A percentile compares a stretch with the other conserved stretches of the same genome.
Evolutionary conservation across 2,797 vertebrate species (phyloP).

Genomic region (Poecile montanus): DNA sequence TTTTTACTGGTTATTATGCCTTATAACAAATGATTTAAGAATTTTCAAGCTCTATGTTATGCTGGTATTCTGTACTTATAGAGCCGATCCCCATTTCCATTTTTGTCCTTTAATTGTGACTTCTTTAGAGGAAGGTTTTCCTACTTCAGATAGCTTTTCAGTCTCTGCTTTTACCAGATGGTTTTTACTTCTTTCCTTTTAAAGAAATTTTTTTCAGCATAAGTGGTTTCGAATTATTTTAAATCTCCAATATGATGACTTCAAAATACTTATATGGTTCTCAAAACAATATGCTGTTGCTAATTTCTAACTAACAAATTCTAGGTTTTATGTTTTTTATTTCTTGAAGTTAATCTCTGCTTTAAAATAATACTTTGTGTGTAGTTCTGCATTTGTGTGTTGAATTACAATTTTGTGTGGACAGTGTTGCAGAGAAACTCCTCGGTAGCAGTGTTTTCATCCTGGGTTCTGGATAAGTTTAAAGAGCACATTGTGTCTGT

Average conservation of each 20-base stretch:
- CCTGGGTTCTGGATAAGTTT: background rate
- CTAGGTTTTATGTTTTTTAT: background rate
- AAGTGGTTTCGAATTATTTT: background rate
- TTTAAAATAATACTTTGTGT: background rate
- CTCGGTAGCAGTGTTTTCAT: background rate
- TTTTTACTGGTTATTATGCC: background rate
- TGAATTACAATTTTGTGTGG: background rate
- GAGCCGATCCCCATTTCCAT: background rate
- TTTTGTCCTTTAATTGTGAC: background rate
- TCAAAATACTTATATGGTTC: background rate
- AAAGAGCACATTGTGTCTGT: background rate
- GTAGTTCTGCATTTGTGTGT: background rate
- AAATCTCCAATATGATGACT: background rate
- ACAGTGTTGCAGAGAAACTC: background rate
- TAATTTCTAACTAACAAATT: background rate
- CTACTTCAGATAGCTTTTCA: background rate
- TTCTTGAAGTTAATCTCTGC: background rate
- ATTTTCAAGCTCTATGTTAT: background rate
- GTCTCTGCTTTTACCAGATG: background rate
- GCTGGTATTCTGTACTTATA: background rate
- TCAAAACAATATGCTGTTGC: background rate
- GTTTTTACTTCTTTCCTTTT: background rate
- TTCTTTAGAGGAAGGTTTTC: background rate
- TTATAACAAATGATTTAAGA: background rate
- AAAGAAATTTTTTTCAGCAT: background rate